Conservation (phyloP, 2,113 vertebrate species). For the Tetraodon nigroviridis region DNA sequence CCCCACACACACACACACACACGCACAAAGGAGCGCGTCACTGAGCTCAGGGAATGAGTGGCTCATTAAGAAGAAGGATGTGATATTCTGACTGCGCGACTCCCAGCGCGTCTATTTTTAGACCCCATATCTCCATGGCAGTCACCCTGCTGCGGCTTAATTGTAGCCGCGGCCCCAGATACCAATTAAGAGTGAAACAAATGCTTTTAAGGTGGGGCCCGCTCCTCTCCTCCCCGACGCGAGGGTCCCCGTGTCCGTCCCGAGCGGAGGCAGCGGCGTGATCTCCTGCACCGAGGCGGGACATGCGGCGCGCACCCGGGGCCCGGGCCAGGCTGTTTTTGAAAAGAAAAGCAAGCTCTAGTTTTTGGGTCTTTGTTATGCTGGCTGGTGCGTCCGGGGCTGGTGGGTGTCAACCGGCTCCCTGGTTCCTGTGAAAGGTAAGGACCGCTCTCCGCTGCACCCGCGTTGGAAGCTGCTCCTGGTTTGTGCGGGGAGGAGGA, state of each 20-base stretch:
- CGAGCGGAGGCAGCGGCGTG: slow-evolving; percentile 43
- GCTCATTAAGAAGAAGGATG: slow-evolving; percentile 81
- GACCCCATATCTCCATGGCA: slow-evolving; percentile 75
- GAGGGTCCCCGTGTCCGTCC: slow-evolving; percentile 54
- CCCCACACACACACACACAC: neutral
- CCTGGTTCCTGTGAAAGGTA: slow-evolving; percentile 71
- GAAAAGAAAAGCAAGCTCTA: slow-evolving; percentile 69
- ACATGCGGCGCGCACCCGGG: slow-evolving; percentile 63
- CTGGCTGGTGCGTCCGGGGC: slow-evolving; percentile 45
- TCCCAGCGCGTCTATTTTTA: slow-evolving; percentile 79
- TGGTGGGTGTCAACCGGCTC: slow-evolving; percentile 57
- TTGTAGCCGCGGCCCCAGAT: slow-evolving; percentile 76
- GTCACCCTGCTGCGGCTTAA: slow-evolving; percentile 72
- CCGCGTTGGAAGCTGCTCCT: slow-evolving; percentile 22
- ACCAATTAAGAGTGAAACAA: slow-evolving; percentile 82
- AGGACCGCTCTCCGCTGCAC: slow-evolving; percentile 35
- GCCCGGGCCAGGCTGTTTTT: slow-evolving; percentile 71
- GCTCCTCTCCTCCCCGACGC: slow-evolving; percentile 55
- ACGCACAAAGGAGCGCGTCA: slow-evolving; percentile 66
- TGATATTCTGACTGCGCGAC: slow-evolving; percentile 81
- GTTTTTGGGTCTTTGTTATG: slow-evolving; percentile 51
- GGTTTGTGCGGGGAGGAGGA: slow-evolving; percentile 10
- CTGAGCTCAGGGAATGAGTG: slow-evolving; percentile 71
- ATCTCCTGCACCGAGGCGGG: slow-evolving; percentile 63
- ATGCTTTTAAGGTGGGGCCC: slow-evolving; percentile 73